These are phyloP conservation scores for Kuschelorhynchus macadamiae DNA, from an alignment of 2,888 invertebrate genomes.

Conservation along the genomic window DNA sequence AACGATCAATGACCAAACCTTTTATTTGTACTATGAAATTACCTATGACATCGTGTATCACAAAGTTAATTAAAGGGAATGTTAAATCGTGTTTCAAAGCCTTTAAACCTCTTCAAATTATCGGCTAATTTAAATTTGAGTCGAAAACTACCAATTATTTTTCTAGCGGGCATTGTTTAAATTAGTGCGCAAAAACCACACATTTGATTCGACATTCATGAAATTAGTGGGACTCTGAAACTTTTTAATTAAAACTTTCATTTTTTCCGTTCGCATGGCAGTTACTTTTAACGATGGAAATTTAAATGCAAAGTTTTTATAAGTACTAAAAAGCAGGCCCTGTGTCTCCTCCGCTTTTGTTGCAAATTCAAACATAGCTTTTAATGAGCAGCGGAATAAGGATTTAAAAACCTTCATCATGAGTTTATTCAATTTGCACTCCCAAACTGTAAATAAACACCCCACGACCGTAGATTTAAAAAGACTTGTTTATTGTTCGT, in stretches of 20 bases:
- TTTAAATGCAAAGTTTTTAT: not conserved
- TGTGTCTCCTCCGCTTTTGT: not conserved
- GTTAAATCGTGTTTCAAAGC: too few relatives aligned
- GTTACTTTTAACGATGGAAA: not conserved
- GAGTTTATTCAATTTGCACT: conserved; percentile 12
- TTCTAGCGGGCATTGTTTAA: not conserved
- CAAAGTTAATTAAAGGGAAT: too few relatives aligned
- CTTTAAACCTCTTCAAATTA: too few relatives aligned
- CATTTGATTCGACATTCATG: not conserved
- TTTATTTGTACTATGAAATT: too few relatives aligned
- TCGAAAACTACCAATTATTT: not conserved
- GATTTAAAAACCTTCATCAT: conserved; percentile 5
- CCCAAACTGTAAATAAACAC: not conserved
- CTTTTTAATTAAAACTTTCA: not conserved
- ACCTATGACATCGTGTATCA: too few relatives aligned
- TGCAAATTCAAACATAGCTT: conserved; percentile 1
- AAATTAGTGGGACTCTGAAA: not conserved
- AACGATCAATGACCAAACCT: too few relatives aligned
- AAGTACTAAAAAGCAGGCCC: not conserved
- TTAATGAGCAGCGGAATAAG: conserved; percentile 5
- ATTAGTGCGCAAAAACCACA: not conserved
- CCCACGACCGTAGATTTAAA: not conserved
- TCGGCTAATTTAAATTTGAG: too few relatives aligned
- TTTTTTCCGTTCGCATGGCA: not conserved
- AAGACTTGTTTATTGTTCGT: not conserved